A percentile compares a stretch with the other conserved stretches of the same genome.
Evolutionary conservation across 2,113 vertebrate species (phyloP).

Genomic region (Lutjanus erythropterus): DNA sequence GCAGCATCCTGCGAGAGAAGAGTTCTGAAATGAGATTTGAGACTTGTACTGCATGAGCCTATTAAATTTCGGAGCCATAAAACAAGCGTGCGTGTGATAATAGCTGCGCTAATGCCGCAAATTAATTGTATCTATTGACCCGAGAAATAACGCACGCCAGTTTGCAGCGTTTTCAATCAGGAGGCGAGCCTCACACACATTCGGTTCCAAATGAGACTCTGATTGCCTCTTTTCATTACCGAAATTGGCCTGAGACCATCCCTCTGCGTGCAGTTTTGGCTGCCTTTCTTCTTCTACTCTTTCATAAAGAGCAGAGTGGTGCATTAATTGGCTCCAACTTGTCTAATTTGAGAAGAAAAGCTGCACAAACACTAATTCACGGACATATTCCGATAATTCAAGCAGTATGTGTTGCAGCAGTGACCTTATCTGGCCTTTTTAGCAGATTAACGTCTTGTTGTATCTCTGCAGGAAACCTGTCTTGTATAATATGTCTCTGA

Average conservation of each 20-base stretch:
- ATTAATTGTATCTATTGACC: conserved; percentile 71
- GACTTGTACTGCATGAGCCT: conserved; percentile 8
- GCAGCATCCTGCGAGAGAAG: not conserved
- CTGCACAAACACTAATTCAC: conserved; percentile 7
- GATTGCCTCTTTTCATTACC: conserved; percentile 64
- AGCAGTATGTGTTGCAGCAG: not conserved
- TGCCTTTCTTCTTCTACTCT: not conserved
- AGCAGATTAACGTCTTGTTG: too few species aligned
- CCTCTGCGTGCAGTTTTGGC: not conserved
- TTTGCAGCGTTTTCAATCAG: conserved; percentile 54
- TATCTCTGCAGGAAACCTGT: not conserved
- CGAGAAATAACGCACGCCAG: conserved; percentile 45
- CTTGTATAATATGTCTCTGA: not conserved
- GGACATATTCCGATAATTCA: not conserved
- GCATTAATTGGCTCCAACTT: conserved; percentile 16
- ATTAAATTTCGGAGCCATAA: conserved; percentile 15
- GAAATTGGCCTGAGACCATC: conserved; percentile 51
- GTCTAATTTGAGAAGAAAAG: conserved; percentile 9
- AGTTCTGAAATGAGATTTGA: conserved; percentile 30
- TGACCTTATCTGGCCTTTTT: not conserved
- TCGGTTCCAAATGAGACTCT: conserved; percentile 47
- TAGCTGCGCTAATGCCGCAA: conserved; percentile 52
- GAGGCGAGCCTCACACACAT: conserved; percentile 36
- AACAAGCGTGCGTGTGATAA: conserved; percentile 40
- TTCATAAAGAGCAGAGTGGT: not conserved